A percentile compares a stretch with the other conserved stretches of the same genome.
These are phyloP conservation scores for Phortica magna DNA, from an alignment of 2,888 invertebrate genomes.

Conservation along the genomic window DNA sequence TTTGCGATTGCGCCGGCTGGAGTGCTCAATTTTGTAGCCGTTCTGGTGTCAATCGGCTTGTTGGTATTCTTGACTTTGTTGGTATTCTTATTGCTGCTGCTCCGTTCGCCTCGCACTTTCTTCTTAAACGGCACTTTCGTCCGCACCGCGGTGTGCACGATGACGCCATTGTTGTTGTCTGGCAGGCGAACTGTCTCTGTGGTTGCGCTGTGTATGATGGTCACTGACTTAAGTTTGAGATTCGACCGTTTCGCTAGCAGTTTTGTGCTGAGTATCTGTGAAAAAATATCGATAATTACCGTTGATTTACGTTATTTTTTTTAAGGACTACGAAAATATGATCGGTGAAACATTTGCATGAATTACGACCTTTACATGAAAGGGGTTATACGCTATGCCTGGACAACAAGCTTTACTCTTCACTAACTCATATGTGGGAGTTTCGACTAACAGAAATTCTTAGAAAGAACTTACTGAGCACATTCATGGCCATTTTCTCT, in stretches of 20 bases:
- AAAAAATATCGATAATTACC: constrained; percentile 29
- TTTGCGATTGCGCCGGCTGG: constrained; percentile 64
- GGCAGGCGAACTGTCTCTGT: constrained; percentile 92
- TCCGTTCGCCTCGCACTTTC: constrained; percentile 82
- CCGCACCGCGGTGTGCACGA: constrained; percentile 91
- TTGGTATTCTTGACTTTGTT: constrained; percentile 77
- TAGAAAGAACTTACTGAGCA: constrained; percentile 43
- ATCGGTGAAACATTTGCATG: not conserved
- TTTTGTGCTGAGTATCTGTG: constrained; percentile 88
- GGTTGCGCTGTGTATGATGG: constrained; percentile 93
- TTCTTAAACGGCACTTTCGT: constrained; percentile 92
- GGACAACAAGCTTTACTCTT: constrained; percentile 11
- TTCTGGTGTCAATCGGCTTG: constrained; percentile 15
- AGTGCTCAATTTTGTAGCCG: constrained; percentile 43
- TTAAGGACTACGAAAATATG: not conserved
- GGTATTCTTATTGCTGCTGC: constrained; percentile 57
- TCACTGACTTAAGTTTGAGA: constrained; percentile 90
- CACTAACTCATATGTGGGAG: constrained; percentile 8
- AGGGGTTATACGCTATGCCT: not conserved
- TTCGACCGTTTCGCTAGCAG: constrained; percentile 88
- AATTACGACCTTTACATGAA: constrained; percentile 19
- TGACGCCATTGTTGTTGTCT: constrained; percentile 86
- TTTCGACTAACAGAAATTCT: constrained; percentile 4
- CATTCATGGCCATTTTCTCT: constrained; percentile 52
- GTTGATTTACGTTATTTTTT: not conserved